Percentiles rank a stretch among this genome's conserved stretches.
Conservation (phyloP, 2,888 invertebrate genomes). For the Nasonovia ribisnigri region DNA sequence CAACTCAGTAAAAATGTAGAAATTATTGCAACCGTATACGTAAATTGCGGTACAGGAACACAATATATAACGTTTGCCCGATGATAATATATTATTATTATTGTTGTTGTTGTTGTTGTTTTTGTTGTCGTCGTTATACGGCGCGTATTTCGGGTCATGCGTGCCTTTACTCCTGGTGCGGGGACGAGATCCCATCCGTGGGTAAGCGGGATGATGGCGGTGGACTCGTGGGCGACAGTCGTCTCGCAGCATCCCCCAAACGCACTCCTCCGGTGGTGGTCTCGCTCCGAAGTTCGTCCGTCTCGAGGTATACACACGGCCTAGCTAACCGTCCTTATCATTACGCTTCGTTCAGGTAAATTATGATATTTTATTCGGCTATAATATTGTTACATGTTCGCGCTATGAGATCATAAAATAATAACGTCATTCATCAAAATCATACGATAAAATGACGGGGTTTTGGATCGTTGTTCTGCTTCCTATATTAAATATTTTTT, state of each 20-base stretch:
- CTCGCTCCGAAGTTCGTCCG: slow-evolving; percentile 3
- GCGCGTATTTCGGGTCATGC: slow-evolving; percentile 44
- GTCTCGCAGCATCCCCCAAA: slow-evolving; percentile 53
- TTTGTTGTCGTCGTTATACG: too few relatives aligned
- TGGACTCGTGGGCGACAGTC: slow-evolving; percentile 37
- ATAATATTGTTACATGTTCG: neutral
- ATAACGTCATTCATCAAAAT: too few relatives aligned
- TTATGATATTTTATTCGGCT: neutral
- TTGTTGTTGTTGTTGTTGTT: neutral
- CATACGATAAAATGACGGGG: neutral
- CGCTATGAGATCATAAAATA: neutral
- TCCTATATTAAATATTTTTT: neutral
- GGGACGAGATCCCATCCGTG: neutral
- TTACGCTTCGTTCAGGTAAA: slow-evolving; percentile 33
- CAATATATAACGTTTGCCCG: neutral
- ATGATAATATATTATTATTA: neutral
- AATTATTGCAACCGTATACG: neutral
- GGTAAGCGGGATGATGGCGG: neutral
- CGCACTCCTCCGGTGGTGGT: slow-evolving; percentile 24
- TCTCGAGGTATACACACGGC: neutral
- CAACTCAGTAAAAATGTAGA: neutral
- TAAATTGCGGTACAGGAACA: neutral
- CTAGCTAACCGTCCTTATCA: neutral
- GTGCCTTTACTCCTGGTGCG: neutral
- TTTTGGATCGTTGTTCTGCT: neutral